Evolutionary conservation across 2,113 vertebrate species (phyloP).

Genomic region (Cheilinus undulatus): DNA sequence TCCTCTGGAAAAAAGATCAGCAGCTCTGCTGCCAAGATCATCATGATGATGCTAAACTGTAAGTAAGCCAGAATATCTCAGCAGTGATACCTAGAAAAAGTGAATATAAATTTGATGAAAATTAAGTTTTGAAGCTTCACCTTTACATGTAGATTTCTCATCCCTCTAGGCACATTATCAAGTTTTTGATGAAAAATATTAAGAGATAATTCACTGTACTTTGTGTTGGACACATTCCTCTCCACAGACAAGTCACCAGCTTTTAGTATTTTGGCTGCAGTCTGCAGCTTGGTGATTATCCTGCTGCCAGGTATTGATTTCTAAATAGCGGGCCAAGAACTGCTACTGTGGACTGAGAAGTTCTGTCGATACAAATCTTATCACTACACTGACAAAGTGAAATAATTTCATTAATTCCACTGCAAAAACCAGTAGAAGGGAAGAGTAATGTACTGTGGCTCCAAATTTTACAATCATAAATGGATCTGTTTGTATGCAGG

Average conservation of each 20-base stretch:
- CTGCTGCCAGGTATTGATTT: slow-evolving; percentile 64
- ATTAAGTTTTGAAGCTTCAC: too few species aligned
- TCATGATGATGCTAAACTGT: too few species aligned
- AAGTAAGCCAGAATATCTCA: too few species aligned
- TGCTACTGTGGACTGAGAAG: slow-evolving; percentile 51
- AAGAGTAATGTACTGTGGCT: not conserved
- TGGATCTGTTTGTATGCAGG: not conserved
- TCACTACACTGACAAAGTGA: slow-evolving; percentile 57
- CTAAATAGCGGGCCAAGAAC: slow-evolving; percentile 35
- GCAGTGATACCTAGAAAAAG: too few species aligned
- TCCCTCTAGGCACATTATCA: too few species aligned
- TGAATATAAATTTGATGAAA: too few species aligned
- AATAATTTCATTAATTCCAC: slow-evolving; percentile 56
- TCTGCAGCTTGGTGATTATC: slow-evolving; percentile 46
- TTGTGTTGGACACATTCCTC: not conserved
- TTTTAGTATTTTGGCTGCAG: slow-evolving; percentile 14
- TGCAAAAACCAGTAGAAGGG: slow-evolving; percentile 2
- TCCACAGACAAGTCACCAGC: slow-evolving; percentile 1
- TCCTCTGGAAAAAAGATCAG: too few species aligned
- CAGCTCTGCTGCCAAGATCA: too few species aligned
- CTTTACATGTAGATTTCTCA: too few species aligned
- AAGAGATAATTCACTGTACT: too few species aligned
- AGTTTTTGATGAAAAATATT: too few species aligned
- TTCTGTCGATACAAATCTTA: slow-evolving; percentile 63
- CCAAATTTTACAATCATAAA: slow-evolving; percentile 1